phyloP scores from a whole-genome alignment of 2,113 vertebrate genomes.

The Hassar affinis region DNA sequence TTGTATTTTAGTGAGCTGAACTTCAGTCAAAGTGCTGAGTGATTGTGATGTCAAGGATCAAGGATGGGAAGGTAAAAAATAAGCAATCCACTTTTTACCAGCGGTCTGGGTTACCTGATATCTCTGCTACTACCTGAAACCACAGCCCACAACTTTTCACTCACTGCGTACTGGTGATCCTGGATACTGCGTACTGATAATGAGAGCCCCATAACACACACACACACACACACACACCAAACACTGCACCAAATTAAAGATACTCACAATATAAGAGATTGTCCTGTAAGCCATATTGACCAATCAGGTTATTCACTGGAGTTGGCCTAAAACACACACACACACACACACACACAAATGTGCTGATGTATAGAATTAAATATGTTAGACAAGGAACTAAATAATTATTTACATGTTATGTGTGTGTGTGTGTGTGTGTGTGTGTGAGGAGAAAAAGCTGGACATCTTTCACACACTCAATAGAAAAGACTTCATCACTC shows the following conservation, averaged over 20 bases:
- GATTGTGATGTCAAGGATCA: too few species aligned
- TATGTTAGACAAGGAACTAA: background rate
- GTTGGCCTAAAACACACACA: constrained; percentile 79
- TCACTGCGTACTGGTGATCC: too few species aligned
- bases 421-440: too few species aligned
- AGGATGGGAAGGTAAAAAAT: too few species aligned
- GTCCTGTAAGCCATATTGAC: constrained; percentile 88
- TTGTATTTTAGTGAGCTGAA: too few species aligned
- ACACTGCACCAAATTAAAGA: background rate
- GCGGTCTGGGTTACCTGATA: too few species aligned
- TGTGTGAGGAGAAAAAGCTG: constrained; percentile 89
- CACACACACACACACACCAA: background rate
- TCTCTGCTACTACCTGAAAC: too few species aligned
- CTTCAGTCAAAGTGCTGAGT: too few species aligned
- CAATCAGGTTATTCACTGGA: constrained; percentile 84
- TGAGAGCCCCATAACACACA: too few species aligned
- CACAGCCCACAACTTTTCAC: too few species aligned
- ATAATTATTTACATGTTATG: background rate
- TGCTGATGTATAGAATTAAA: background rate
- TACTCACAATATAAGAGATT: constrained; percentile 95
- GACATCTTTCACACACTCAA: constrained; percentile 95
- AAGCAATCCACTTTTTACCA: too few species aligned
- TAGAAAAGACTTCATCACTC: constrained; percentile 94
- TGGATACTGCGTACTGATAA: too few species aligned
- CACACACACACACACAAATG: background rate